Base-by-base conservation (phyloP, 23 tunicate species). In the Trididemnum nubilum region DNA sequence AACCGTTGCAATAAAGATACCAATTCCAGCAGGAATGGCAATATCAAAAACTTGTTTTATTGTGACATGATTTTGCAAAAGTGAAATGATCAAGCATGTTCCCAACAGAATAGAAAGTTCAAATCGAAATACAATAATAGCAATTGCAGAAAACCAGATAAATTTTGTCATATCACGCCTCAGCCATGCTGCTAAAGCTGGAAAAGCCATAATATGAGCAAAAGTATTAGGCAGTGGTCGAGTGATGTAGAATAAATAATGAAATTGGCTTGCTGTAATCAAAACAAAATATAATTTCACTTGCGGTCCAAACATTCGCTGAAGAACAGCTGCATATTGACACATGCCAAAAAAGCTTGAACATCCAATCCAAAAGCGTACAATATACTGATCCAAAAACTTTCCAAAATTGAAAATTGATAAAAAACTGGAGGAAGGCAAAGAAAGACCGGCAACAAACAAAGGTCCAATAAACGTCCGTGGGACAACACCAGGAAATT, bases 401-500 rank as follows among this genome's bases (percentile, higher is more conserved):
- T 82, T 92, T 0, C 26, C 36, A 23, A 59, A n/a, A 27, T 59
- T 76, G 18, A 77, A 63, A 5, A 70, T 7, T 2, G 64, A 35
- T 5, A 78, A 7, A 1, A 82, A 64, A 2, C 24, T 71, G 4
- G 67, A 59, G 23, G 71, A 70, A 2, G 97, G 98, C 49, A 15
- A 80, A n/a, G 84, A 58, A 18, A 88, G 25, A 21, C 35, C 19
- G 0, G 89, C 35, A 22, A 88, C 30, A 51, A 84, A 24, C n/a
- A 88, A 0, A 24, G 98, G 98, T 61, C 94, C 98, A 51, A 93
- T 88, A 63, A 93, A 89, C 0, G 98, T 69, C 22, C 98, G 79
- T 34, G 98, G 98, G 21, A 94, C 98, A 1, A 94, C 98, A 4
- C 98, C 98, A 44, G 98, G 98, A 71, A 94, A 94, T 22, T 77